Evolutionary conservation across 2,888 invertebrate species (phyloP), one percentile per base, ranked within the genome.

Genomic region (Agrilus biguttatus): DNA sequence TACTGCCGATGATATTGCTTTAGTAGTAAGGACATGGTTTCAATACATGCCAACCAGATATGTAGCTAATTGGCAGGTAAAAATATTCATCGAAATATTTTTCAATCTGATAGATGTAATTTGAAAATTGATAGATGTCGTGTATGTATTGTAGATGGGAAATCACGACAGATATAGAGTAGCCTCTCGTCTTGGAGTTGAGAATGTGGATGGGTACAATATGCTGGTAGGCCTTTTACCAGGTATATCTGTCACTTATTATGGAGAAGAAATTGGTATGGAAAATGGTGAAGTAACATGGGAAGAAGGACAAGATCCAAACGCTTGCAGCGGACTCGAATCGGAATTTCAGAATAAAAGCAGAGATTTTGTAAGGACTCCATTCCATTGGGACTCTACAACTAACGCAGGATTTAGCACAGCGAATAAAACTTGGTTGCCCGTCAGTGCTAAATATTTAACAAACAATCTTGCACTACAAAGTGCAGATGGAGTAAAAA

Each of bases 221-320:
- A 87, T 91, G 82, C 60, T 95, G 42, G 68, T 80, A 14, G 69
- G 88, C 58, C 71, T 90, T 14, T 67, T 93, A 41, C 91, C 90
- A 2, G 93, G 93, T 35, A 76, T 88, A 4, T 78, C 82, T 14
- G 77, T 90, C 8, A 83, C 87, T 1, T 93, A 93, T 58, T 86
- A 92, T 69, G 88, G 86, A 5, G 86, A 88, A 55, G 86, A 87
- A 66, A 73, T 88, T 38, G 85, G 80, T 1, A 78, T 83, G 77
- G 59, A 68, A 47, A 74, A 83, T 55, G 66, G 68, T 36, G 63
- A 66, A 34, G 72, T 77, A 12, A 66, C 68, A 0, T 72, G 60
- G 54, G 61, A 64, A 28, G 60, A 70, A 54, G 61, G 64, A 1
- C 47, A 71, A 33, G 80, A 80, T 61, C 77, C 78, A 0, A 68